A percentile compares a stretch with the other conserved stretches of the same genome.
Conservation (phyloP, 2,888 invertebrate species). For the Ethmia dodecea region DNA sequence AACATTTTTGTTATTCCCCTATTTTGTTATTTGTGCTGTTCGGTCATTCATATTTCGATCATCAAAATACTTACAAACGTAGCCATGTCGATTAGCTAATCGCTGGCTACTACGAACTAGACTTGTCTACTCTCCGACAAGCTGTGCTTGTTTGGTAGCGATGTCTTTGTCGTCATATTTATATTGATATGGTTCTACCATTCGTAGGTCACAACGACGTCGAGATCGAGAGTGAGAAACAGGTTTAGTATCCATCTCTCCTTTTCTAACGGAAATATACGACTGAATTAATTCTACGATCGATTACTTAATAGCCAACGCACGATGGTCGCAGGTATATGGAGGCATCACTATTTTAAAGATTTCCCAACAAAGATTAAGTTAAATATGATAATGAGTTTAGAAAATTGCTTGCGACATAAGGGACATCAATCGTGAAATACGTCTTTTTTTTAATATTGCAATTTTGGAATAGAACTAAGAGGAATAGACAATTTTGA, state of each 20-base stretch:
- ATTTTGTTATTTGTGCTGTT: too few relatives aligned
- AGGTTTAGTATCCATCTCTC: constrained; percentile 51
- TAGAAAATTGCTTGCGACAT: constrained; percentile 8
- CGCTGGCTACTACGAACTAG: constrained; percentile 59
- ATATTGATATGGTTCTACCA: constrained; percentile 51
- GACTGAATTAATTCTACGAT: constrained; percentile 51
- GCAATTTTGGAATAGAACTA: too few relatives aligned
- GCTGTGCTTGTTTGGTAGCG: constrained; percentile 58
- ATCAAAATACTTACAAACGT: constrained; percentile 56
- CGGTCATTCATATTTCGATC: constrained; percentile 3
- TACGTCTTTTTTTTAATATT: too few relatives aligned
- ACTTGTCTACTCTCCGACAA: constrained; percentile 54
- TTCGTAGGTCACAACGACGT: constrained; percentile 36
- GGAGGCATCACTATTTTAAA: constrained; percentile 26
- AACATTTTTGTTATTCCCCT: constrained; percentile 9
- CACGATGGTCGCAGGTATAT: constrained; percentile 29
- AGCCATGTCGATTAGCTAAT: constrained; percentile 73
- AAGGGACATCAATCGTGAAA: too few relatives aligned
- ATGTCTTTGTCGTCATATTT: constrained; percentile 58
- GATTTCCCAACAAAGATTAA: constrained; percentile 29
- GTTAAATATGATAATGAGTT: constrained; percentile 22
- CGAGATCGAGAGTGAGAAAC: constrained; percentile 51
- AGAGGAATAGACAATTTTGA: too few relatives aligned
- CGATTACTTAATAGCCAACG: constrained; percentile 57
- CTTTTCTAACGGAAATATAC: constrained; percentile 62